phyloP scores from a whole-genome alignment of 2,113 vertebrate genomes.

The Hippocampus zosterae region DNA sequence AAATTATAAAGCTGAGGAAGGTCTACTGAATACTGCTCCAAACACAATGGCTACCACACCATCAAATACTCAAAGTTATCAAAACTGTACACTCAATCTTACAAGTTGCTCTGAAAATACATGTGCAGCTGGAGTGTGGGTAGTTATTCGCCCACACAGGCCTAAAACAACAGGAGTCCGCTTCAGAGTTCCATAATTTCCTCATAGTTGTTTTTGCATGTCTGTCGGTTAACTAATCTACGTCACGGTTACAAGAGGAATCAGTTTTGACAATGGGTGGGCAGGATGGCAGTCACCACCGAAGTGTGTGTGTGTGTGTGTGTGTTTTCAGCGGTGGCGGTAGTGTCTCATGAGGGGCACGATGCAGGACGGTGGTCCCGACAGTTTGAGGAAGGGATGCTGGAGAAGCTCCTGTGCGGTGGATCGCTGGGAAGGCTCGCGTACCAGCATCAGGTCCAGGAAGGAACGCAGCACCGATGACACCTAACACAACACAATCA shows the following conservation, averaged over 20 bases:
- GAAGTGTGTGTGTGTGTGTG: conserved; percentile 18
- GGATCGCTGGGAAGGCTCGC: conserved; percentile 92
- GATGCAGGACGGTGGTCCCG: conserved; percentile 92
- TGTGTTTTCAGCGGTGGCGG: conserved; percentile 81
- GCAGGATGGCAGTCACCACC: conserved; percentile 49
- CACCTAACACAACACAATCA: conserved; percentile 68
- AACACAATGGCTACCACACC: conserved; percentile 91
- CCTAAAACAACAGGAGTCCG: not conserved
- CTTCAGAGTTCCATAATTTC: conserved; percentile 13
- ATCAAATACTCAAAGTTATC: conserved; percentile 98
- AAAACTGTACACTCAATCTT: conserved; percentile 95
- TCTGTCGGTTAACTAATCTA: conserved; percentile 64
- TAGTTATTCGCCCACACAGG: no score
- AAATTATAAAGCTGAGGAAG: conserved; percentile 97
- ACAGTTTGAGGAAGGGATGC: conserved; percentile 91
- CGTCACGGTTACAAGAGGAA: conserved; percentile 61
- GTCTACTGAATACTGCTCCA: conserved; percentile 87
- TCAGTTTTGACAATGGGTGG: conserved; percentile 53
- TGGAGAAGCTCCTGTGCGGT: conserved; percentile 89
- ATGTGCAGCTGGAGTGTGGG: conserved; percentile 74
- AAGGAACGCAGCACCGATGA: conserved; percentile 88
- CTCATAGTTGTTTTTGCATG: conserved; percentile 35
- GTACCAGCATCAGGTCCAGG: conserved; percentile 93
- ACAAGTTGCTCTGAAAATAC: conserved; percentile 96
- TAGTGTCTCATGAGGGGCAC: conserved; percentile 98